Base-by-base conservation (phyloP, 2,797 vertebrate species). In the Artibeus lituratus region DNA sequence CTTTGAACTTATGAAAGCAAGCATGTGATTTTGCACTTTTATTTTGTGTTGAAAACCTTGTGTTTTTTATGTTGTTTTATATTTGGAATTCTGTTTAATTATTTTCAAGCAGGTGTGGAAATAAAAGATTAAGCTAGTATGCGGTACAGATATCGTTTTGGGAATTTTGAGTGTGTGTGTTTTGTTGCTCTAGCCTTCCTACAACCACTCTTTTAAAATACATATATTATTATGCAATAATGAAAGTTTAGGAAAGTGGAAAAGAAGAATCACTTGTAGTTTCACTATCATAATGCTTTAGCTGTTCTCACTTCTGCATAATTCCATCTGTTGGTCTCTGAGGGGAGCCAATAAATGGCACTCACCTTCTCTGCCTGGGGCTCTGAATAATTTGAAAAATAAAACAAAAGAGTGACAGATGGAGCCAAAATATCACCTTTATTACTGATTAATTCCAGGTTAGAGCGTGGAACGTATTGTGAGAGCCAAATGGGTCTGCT, bases 371-470 rank as follows among this genome's bases (percentile, higher is more conserved):
- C 53, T 92, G 49, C 47, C 78, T 95, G 26, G 26, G 62, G 74
- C 42, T 96, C 95, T 94, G 73, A 92, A 73, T 92, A 92, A 94
- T 95, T 92, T 94, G 87, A 95, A n/a, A 92, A 96, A 69, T 72
- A 84, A 94, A 96, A 70, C 74, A 91, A 83, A 93, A 62, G 62
- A 53, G 37, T 95, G 47, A 42, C 74, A 94, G 44, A 84, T 83
- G 80, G 95, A 96, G 39, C n/a, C 62, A 91, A 91, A 96, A 93
- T 94, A 95, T 67, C 94, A 84, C 82, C 65, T 97, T 81, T 81
- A 90, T 92, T 95, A 83, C 80, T 80, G 26, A 88, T 88, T 78
- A 94, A 95, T 21, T 37, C 39, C 32, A 67, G 7, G 26, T 72
- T 94, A 67, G 44, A 95, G 62, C n/a, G 70, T 35, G 8, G 11